Percentiles rank a stretch among this genome's conserved stretches.
These are phyloP conservation scores for Eleutherodactylus coqui DNA, from an alignment of 2,797 vertebrate genomes.

Conservation along the genomic window DNA sequence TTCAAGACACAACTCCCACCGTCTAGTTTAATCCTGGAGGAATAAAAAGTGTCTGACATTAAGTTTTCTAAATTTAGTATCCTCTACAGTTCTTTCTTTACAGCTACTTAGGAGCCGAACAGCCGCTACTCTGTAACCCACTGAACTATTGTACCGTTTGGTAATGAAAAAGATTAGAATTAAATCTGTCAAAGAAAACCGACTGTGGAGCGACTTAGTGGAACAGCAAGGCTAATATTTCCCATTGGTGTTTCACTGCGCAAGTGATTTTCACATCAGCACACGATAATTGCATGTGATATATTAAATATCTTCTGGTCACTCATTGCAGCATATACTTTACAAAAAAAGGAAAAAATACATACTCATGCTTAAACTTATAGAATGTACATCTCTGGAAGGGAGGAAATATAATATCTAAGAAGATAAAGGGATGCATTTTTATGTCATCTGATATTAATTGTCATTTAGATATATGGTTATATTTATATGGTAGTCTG, in stretches of 20 bases:
- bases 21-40: conserved; percentile 26
- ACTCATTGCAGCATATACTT: not conserved
- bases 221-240: conserved; percentile 30
- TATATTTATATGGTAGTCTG: too few species aligned
- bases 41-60: conserved; percentile 48
- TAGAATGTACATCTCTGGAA: not conserved
- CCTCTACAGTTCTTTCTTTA: conserved; percentile 18
- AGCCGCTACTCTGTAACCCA: conserved; percentile 41
- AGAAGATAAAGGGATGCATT: too few species aligned
- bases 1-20: not conserved
- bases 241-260: conserved; percentile 9
- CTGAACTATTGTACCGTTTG: conserved; percentile 44
- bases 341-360: not conserved
- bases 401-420: too few species aligned
- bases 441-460: too few species aligned
- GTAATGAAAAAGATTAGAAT: conserved; percentile 52
- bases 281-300: not conserved
- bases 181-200: conserved; percentile 19
- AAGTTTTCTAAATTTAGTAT: conserved; percentile 55
- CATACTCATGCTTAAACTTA: not conserved
- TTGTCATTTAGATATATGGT: too few species aligned
- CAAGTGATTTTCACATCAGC: not conserved
- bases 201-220: conserved; percentile 11
- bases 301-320: not conserved
- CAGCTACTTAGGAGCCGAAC: conserved; percentile 28